Evolutionary conservation across 2,113 vertebrate species (phyloP).

Genomic region (Chlamydotis undulata): DNA sequence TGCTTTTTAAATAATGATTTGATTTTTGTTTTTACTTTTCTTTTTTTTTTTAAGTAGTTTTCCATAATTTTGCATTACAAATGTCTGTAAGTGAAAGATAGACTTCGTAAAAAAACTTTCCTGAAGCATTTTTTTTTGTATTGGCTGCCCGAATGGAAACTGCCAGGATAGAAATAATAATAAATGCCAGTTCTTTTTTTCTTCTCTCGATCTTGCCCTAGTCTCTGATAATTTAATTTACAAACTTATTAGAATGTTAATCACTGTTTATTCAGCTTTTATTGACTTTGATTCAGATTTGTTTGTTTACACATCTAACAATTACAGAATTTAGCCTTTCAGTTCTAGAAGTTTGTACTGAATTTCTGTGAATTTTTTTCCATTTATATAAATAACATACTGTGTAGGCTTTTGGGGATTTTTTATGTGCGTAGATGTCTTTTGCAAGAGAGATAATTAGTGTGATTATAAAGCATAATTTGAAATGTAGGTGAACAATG

Average conservation of each 20-base stretch:
- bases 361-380: not conserved
- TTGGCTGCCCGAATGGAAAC: not conserved
- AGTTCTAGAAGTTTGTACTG: not conserved
- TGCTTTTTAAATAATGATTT: not conserved
- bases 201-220: not conserved
- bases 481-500: not conserved
- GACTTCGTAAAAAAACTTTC: not conserved
- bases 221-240: slow-evolving; percentile 7
- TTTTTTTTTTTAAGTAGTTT: not conserved
- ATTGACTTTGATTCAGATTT: slow-evolving; percentile 43
- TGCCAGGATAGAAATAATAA: not conserved
- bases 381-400: not conserved
- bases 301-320: slow-evolving; percentile 42
- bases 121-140: not conserved
- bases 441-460: not conserved
- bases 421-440: not conserved
- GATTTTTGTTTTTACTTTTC: not conserved
- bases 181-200: not conserved
- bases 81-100: not conserved
- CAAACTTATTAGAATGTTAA: slow-evolving; percentile 41
- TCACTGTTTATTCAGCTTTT: slow-evolving; percentile 28
- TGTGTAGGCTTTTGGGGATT: not conserved
- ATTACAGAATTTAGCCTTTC: slow-evolving; percentile 1
- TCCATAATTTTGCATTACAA: not conserved
- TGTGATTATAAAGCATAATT: not conserved